These are phyloP conservation scores for Lerema accius DNA, from an alignment of 1,140 invertebrate species.

Conservation along the genomic window DNA sequence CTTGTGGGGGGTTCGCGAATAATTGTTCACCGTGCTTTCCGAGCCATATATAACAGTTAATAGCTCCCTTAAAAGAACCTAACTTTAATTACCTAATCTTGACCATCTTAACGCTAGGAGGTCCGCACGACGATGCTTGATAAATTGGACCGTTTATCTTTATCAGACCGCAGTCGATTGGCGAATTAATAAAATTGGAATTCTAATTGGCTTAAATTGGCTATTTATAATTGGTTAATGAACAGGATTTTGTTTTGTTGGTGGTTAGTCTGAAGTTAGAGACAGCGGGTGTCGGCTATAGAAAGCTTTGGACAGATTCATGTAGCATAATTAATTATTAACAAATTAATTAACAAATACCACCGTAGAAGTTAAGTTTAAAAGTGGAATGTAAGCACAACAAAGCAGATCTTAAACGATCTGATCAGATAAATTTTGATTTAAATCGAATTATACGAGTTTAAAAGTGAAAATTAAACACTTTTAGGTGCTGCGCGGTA, in stretches of 20 bases:
- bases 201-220: slow-evolving; percentile 33
- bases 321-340: too few species aligned
- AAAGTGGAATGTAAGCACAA: slow-evolving; percentile 49
- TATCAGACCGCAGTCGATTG: slow-evolving; percentile 34
- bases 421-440: too few species aligned
- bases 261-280: too few species aligned
- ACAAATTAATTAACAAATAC: too few species aligned
- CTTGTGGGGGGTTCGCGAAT: slow-evolving; percentile 64
- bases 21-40: slow-evolving; percentile 38
- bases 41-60: slow-evolving; percentile 62
- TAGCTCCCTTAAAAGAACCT: slow-evolving; percentile 68
- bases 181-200: slow-evolving; percentile 40
- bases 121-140: slow-evolving; percentile 50
- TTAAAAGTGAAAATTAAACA: slow-evolving; percentile 50
- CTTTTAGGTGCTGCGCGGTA: slow-evolving; percentile 46
- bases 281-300: too few species aligned
- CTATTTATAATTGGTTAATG: slow-evolving; percentile 29
- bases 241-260: background rate
- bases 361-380: too few species aligned
- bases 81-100: slow-evolving; percentile 70
- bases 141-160: slow-evolving; percentile 44
- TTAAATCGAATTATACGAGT: slow-evolving; percentile 47
- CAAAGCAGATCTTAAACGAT: slow-evolving; percentile 38
- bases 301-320: too few species aligned
- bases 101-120: slow-evolving; percentile 56